phyloP scores from a whole-genome alignment of 2,888 invertebrate genomes.

The Torymus texanus region DNA sequence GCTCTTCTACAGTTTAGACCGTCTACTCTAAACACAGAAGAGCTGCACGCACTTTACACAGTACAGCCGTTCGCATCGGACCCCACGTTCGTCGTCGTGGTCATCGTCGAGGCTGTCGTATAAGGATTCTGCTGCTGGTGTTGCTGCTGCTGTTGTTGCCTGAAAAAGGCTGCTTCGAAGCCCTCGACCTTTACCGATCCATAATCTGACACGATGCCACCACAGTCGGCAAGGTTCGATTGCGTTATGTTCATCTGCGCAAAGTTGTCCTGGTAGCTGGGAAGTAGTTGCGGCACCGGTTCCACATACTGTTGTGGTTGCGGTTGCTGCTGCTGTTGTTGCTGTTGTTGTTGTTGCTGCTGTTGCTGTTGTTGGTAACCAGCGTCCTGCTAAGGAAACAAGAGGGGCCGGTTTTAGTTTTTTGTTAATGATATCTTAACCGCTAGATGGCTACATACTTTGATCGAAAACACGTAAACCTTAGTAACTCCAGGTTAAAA shows the following conservation, averaged over 20 bases:
- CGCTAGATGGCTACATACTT: too few species aligned
- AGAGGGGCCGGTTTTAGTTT: too few species aligned
- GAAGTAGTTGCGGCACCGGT: conserved; percentile 63
- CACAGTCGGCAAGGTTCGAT: neutral
- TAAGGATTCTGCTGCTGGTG: conserved; percentile 58
- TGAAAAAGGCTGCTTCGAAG: conserved; percentile 70
- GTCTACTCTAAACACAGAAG: too few species aligned
- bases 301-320: conserved; percentile 71
- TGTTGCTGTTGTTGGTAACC: too few species aligned
- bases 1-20: too few species aligned
- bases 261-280: conserved; percentile 73
- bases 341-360: too few species aligned
- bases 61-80: conserved; percentile 33
- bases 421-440: too few species aligned
- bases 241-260: conserved; percentile 59
- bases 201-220: conserved; percentile 30
- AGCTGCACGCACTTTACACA: conserved; percentile 16
- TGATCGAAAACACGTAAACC: too few species aligned
- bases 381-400: too few species aligned
- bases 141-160: conserved; percentile 58
- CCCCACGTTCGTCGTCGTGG: conserved; percentile 1
- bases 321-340: conserved; percentile 61
- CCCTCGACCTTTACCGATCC: conserved; percentile 67
- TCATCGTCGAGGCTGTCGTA: conserved; percentile 44
- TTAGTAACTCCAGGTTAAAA: too few species aligned